Base-by-base conservation (phyloP, 2,888 invertebrate genomes). In the Leucoptera coffeella region DNA sequence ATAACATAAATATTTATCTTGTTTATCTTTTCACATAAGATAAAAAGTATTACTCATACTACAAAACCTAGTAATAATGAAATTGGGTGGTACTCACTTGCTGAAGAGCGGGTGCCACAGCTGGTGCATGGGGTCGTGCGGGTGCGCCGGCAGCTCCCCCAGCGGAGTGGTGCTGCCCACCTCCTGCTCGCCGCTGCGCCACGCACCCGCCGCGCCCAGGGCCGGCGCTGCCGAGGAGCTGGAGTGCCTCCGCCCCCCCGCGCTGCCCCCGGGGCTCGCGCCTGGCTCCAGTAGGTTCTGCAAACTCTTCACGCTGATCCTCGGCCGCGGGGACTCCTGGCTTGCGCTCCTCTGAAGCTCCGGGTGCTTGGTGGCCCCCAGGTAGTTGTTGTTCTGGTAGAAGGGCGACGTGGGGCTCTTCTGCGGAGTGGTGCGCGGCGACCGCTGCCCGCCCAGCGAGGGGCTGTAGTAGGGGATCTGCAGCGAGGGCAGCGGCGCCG, bases 81-180 rank as follows among this genome's bases (percentile, higher is more conserved):
- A n/a, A n/a, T n/a, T n/a, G n/a, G n/a, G n/a, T n/a, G n/a, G n/a
- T n/a, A 75, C 78, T 82, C 69, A 88, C 87, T 85, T 87, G 75
- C 86, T 84, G 54, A 88, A 88, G 25, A 88, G 73, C 28, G 88
- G 88, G 65, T 88, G 87, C 88, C 88, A 88, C 26, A 88, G 64
- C 36, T 83, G 82, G 41, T 80, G 75, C 40, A 80, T 77, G 25
- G 78, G 69, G 35, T 75, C 75, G 30, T 62, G 61, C 33, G 73
- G 73, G 25, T 65, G 56, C 39, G 59, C 17, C 43, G 22, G 57
- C 42, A 53, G 50, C 39, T 78, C 79, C 4, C 75, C 65, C 30
- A 73, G 73, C 36, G 73, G 73, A 26, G 78, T 78, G 22, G 79
- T 79, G 49, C 78, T 79, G 37, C 79, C 79, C 22, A 79, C 77